These are phyloP conservation scores for Otolemur crassicaudatus DNA, from an alignment of 2,797 vertebrate genomes.

Conservation along the genomic window DNA sequence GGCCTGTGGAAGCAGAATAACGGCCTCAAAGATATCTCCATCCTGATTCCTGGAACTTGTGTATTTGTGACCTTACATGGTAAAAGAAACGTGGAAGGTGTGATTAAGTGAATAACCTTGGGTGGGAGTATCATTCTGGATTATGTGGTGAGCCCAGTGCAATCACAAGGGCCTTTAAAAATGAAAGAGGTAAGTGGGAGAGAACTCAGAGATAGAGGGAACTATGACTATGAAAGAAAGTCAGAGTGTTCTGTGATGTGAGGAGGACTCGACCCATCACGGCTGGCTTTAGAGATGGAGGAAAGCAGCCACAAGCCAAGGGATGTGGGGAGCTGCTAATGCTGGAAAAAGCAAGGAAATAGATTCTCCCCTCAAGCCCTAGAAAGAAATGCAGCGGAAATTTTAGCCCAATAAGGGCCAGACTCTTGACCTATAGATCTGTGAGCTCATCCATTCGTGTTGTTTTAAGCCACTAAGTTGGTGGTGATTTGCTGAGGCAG, in stretches of 20 bases:
- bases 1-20: background rate
- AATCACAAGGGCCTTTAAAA: background rate
- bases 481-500: background rate
- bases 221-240: background rate
- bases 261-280: background rate
- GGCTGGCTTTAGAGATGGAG: background rate
- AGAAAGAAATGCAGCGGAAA: background rate
- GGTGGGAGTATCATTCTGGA: background rate
- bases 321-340: background rate
- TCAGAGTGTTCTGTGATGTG: background rate
- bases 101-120: background rate
- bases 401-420: background rate
- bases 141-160: background rate
- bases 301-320: background rate
- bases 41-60: background rate
- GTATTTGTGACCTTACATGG: background rate
- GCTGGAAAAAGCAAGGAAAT: background rate
- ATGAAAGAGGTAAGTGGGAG: background rate
- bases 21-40: background rate
- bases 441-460: background rate
- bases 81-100: background rate
- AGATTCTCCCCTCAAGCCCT: background rate
- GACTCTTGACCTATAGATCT: background rate
- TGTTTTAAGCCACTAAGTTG: background rate
- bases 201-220: background rate